phyloP scores from a whole-genome alignment of 2,888 invertebrate species.

The Meghimatium bilineatum region DNA sequence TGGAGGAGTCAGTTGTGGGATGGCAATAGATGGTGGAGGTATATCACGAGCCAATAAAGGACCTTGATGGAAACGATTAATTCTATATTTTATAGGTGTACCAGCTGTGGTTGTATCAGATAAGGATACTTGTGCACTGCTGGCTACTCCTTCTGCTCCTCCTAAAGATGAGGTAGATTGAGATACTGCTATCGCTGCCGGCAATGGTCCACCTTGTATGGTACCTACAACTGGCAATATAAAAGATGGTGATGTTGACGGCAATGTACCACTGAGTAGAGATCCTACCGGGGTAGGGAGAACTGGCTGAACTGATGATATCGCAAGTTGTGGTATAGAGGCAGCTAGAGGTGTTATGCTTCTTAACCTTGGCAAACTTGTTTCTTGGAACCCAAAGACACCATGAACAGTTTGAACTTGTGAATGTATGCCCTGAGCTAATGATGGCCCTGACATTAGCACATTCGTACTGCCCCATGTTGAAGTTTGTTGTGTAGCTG shows the following conservation, averaged over 20 bases:
- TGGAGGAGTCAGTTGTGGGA: not conserved
- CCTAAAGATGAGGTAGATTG: slow-evolving; percentile 8
- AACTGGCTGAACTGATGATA: slow-evolving; percentile 12
- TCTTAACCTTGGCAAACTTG: not conserved
- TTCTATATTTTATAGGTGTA: slow-evolving; percentile 27
- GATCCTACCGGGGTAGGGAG: not conserved
- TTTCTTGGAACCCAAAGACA: not conserved
- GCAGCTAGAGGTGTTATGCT: not conserved
- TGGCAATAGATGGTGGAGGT: slow-evolving; percentile 36
- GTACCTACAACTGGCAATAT: not conserved
- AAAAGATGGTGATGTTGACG: not conserved
- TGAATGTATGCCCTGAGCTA: not conserved
- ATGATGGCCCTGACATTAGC: not conserved
- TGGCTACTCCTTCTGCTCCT: not conserved
- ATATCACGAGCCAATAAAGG: not conserved
- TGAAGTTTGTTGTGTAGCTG: not conserved
- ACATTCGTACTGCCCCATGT: not conserved
- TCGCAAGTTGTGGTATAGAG: slow-evolving; percentile 1
- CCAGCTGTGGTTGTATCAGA: not conserved
- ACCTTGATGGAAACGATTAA: slow-evolving; percentile 34
- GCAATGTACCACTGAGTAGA: not conserved
- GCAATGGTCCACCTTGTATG: not conserved
- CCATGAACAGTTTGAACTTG: not conserved
- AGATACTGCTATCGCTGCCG: not conserved
- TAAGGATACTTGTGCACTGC: no score